Base-by-base conservation (phyloP, 2,888 invertebrate species). In the Mechanitis messenoides region DNA sequence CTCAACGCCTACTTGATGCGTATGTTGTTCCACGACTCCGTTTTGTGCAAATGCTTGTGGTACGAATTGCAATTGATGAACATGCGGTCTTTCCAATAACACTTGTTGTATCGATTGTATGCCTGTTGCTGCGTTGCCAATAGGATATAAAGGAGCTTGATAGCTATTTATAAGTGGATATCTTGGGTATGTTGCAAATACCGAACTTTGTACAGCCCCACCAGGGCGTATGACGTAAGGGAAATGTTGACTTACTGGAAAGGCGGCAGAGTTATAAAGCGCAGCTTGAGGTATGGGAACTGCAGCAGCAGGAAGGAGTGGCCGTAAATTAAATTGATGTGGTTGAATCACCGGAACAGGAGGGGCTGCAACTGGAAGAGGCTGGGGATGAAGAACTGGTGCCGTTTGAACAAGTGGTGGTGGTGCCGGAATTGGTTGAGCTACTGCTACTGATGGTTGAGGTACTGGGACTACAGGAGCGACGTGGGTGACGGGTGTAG, bases 141-240 rank as follows among this genome's bases (percentile, higher is more conserved):
- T 6, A 6, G 83, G 83, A 31, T 79, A 62, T 2, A 78, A 63
- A 0, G 83, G 80, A 6, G 74, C 74, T 59, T 81, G 85, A 56
- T 81, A 86, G 50, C 70, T 68, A 62, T 85, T 85, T 0, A 83
- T 62, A 5, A 86, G 73, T 0, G 90, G 90, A 70, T 84, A 88
- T 66, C 85, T 79, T 4, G 91, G 91, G 60, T 84, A 91, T 1
- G 84, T 85, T 0, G 90, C 90, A 55, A 90, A 91, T 55, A 79
- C 73, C 2, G 90, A 90, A 3, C 87, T 81, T 64, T 91, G 91
- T 1, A 87, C 75, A 12, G 90, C 83, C 63, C 85, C 83, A 12
- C 91, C 91, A 6, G 88, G 90, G 9, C 87, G 81, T 9, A 91
- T 75, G 1, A 86, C 77, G 64, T 88, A 89, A 0, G 83, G 83